phyloP scores from a whole-genome alignment of 2,797 vertebrate genomes.

The Danio albolineatus region DNA sequence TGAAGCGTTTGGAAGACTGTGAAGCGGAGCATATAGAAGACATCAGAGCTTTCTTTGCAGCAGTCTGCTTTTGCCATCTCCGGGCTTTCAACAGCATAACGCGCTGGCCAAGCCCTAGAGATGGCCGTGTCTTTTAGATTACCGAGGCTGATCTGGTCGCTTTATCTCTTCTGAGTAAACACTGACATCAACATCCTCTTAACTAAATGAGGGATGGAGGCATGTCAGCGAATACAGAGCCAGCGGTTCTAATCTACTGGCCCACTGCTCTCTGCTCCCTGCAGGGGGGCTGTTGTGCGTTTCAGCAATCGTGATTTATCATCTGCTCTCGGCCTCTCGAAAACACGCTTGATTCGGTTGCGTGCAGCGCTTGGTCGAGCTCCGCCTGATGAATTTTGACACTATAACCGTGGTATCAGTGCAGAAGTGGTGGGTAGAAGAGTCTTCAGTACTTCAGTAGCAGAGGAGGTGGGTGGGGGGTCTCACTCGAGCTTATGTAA shows the following conservation, averaged over 20 bases:
- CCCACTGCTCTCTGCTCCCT: constrained; percentile 24
- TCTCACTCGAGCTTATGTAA: constrained; percentile 62
- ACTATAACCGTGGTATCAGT: constrained; percentile 31
- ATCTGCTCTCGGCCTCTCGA: background rate
- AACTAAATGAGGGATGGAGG: constrained; percentile 56
- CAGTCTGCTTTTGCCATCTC: constrained; percentile 11
- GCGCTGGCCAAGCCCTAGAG: constrained; percentile 17
- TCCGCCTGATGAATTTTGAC: constrained; percentile 20
- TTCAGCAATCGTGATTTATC: constrained; percentile 40
- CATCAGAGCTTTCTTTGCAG: background rate
- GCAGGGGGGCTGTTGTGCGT: constrained; percentile 23
- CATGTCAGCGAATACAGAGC: constrained; percentile 23
- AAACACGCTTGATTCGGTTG: constrained; percentile 21
- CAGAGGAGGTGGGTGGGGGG: constrained; percentile 46
- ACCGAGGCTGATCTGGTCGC: constrained; percentile 53
- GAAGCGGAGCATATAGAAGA: background rate
- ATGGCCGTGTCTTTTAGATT: constrained; percentile 57
- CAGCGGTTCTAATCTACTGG: constrained; percentile 14
- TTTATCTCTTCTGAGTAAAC: constrained; percentile 57
- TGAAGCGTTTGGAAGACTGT: background rate
- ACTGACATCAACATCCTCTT: constrained; percentile 57
- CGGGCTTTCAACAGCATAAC: constrained; percentile 26
- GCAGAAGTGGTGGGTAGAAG: constrained; percentile 36
- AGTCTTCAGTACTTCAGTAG: constrained; percentile 43
- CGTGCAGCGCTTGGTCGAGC: background rate